phyloP scores from a whole-genome alignment of 2,888 invertebrate genomes.

The Osmoderma eremita region DNA sequence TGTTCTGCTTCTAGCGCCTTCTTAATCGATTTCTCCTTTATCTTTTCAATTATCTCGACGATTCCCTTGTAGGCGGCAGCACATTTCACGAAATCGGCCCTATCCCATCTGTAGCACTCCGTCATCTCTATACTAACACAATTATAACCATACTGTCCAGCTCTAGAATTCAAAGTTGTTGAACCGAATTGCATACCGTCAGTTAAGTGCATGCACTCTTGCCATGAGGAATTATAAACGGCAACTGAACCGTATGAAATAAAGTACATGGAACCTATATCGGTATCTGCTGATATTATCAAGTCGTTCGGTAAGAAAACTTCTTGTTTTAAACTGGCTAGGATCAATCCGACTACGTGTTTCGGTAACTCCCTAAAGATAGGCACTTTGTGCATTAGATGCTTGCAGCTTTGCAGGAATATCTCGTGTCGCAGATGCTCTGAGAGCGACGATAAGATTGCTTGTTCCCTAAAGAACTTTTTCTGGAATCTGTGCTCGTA shows the following conservation, averaged over 20 bases:
- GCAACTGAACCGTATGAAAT: constrained; percentile 46
- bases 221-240: constrained; percentile 37
- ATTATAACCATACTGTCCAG: constrained; percentile 33
- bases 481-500: constrained; percentile 43
- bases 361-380: constrained; percentile 40
- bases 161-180: background rate
- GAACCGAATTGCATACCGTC: constrained; percentile 44
- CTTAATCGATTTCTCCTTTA: background rate
- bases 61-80: constrained; percentile 14
- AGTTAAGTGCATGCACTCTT: constrained; percentile 42
- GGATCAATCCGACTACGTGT: constrained; percentile 39
- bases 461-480: constrained; percentile 36
- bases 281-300: constrained; percentile 34
- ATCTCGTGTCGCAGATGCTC: constrained; percentile 44
- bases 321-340: constrained; percentile 40
- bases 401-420: constrained; percentile 41
- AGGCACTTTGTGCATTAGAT: constrained; percentile 39
- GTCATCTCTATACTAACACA: constrained; percentile 45
- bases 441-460: constrained; percentile 38
- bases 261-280: constrained; percentile 37
- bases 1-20: background rate
- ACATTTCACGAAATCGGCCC: constrained; percentile 35
- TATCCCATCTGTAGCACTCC: constrained; percentile 44
- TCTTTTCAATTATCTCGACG: constrained; percentile 24
- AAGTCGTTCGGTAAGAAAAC: constrained; percentile 45